phyloP scores from a whole-genome alignment of 2,797 vertebrate genomes.

The Knipowitschia caucasica region DNA sequence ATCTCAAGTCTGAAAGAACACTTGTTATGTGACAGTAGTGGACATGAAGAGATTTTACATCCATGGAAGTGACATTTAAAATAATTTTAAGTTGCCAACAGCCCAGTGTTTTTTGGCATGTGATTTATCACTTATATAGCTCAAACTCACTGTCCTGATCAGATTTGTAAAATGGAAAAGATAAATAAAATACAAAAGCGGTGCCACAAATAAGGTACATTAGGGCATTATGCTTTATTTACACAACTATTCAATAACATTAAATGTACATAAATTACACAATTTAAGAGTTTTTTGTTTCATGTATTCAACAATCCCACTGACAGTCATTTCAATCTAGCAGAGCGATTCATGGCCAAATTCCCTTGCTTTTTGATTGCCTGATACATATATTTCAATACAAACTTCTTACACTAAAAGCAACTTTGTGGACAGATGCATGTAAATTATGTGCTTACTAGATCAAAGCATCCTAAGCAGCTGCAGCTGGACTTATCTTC shows the following conservation, averaged over 20 bases:
- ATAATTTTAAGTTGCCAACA: too few relatives aligned
- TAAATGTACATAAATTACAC: slow-evolving; percentile 22
- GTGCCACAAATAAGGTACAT: background rate
- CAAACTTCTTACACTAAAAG: slow-evolving; percentile 9
- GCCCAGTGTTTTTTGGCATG: background rate
- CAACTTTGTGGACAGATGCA: slow-evolving; percentile 9
- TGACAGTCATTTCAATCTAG: background rate
- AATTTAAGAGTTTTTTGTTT: slow-evolving; percentile 1
- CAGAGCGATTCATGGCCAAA: slow-evolving; percentile 21
- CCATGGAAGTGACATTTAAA: slow-evolving; percentile 14
- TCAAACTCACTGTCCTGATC: too few relatives aligned
- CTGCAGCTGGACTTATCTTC: slow-evolving; percentile 55
- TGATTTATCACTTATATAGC: too few relatives aligned
- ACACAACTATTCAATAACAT: slow-evolving; percentile 41
- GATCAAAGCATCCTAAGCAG: slow-evolving; percentile 45
- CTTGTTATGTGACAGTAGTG: slow-evolving; percentile 25
- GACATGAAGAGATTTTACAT: slow-evolving; percentile 19
- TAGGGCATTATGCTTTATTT: slow-evolving; percentile 73
- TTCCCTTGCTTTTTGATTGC: slow-evolving; percentile 9
- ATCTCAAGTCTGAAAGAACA: slow-evolving; percentile 35
- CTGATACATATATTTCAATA: slow-evolving; percentile 4
- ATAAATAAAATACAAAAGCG: background rate
- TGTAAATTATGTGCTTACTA: slow-evolving; percentile 32
- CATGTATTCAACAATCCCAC: slow-evolving; percentile 15
- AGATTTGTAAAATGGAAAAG: too few relatives aligned